Evolutionary conservation across 2,888 invertebrate genomes (phyloP).

Genomic region (Pomacea canaliculata): DNA sequence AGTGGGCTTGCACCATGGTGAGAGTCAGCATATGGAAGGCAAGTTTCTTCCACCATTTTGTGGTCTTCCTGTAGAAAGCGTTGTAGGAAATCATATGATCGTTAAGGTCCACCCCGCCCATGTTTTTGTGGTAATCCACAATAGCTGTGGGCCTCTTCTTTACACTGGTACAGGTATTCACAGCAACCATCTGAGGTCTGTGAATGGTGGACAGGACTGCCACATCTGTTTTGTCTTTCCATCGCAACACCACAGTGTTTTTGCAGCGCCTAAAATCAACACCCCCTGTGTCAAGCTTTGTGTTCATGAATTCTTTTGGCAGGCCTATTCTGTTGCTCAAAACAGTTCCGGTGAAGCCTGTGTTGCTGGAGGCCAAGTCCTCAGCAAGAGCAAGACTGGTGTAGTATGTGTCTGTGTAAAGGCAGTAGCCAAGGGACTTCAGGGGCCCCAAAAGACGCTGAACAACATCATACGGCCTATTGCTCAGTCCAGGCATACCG

Average conservation of each 20-base stretch:
- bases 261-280: neutral
- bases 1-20: slow-evolving; percentile 14
- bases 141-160: slow-evolving; percentile 17
- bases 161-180: neutral
- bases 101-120: slow-evolving; percentile 24
- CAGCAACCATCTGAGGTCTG: neutral
- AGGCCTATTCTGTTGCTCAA: too few species aligned
- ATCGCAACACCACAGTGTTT: neutral
- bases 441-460: too few species aligned
- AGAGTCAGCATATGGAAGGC: slow-evolving; percentile 22
- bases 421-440: too few species aligned
- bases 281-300: neutral
- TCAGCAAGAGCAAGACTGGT: too few species aligned
- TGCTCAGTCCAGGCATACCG: too few species aligned
- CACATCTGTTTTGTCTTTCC: slow-evolving; percentile 28
- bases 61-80: slow-evolving; percentile 22
- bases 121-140: slow-evolving; percentile 18
- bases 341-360: too few species aligned
- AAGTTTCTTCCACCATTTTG: slow-evolving; percentile 29
- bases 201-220: slow-evolving; percentile 14
- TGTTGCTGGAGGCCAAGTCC: too few species aligned
- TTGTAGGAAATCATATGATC: slow-evolving; percentile 21
- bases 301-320: neutral
- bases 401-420: too few species aligned
- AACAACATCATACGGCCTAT: too few species aligned